A percentile compares a stretch with the other conserved stretches of the same genome.
Evolutionary conservation across 2,113 vertebrate species (phyloP).

Genomic region (Oncorhynchus masou): DNA sequence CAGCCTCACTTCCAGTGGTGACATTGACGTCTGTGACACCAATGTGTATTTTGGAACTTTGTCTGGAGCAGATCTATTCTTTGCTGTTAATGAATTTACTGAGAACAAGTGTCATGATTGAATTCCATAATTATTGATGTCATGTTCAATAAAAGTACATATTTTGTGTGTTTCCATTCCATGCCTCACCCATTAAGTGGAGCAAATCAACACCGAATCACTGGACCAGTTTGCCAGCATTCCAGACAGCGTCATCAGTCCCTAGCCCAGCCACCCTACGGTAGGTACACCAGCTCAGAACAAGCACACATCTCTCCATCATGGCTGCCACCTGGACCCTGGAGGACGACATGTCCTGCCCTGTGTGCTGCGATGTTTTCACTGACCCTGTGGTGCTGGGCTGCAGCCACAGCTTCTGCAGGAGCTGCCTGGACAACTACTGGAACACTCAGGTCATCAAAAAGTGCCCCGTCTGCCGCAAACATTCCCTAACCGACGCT

Average conservation of each 20-base stretch:
- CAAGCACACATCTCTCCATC: not conserved
- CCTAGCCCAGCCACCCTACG: not conserved
- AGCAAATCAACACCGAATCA: no score
- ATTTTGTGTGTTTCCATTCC: no score
- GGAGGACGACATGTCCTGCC: slow-evolving; percentile 21
- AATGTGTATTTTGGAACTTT: no score
- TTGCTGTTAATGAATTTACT: not conserved
- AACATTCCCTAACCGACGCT: not conserved
- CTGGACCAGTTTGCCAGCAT: not conserved
- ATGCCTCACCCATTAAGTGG: no score
- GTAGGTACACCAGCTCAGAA: not conserved
- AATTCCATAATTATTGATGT: no score
- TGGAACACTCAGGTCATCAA: not conserved
- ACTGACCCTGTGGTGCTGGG: slow-evolving; percentile 27
- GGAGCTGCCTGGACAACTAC: slow-evolving; percentile 14
- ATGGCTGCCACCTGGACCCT: slow-evolving; percentile 12
- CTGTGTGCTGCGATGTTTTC: slow-evolving; percentile 30
- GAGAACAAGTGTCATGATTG: not conserved
- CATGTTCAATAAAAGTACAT: no score
- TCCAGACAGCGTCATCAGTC: not conserved
- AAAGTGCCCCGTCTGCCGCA: slow-evolving; percentile 13
- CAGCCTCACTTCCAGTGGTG: no score
- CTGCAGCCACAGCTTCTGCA: slow-evolving; percentile 47
- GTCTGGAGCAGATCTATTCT: not conserved
- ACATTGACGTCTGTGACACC: no score